A percentile compares a stretch with the other conserved stretches of the same genome.
These are phyloP conservation scores for Sphinx pinastri DNA, from an alignment of 2,888 invertebrate genomes.

Conservation along the genomic window DNA sequence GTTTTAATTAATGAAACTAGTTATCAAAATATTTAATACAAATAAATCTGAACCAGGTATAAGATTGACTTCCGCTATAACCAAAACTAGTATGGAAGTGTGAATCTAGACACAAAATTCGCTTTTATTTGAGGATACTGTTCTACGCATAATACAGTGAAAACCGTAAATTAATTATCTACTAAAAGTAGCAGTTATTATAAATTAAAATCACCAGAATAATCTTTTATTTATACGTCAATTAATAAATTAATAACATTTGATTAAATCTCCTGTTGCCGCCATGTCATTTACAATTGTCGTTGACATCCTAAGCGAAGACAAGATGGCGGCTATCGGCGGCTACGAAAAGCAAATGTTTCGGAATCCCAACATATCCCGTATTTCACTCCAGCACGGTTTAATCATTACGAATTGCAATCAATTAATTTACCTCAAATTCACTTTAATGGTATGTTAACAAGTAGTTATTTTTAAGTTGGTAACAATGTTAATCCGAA, in stretches of 20 bases:
- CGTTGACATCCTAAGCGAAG: slow-evolving; percentile 29
- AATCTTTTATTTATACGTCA: neutral
- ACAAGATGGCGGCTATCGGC: slow-evolving; percentile 30
- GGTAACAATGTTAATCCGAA: slow-evolving; percentile 12
- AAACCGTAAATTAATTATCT: no score
- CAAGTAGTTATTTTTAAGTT: slow-evolving; percentile 25
- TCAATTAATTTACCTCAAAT: slow-evolving; percentile 28
- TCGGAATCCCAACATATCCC: slow-evolving; percentile 32
- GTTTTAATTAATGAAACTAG: no score
- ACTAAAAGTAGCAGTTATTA: no score
- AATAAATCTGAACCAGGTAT: no score
- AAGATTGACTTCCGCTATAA: no score
- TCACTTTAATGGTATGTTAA: slow-evolving; percentile 27
- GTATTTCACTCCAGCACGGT: slow-evolving; percentile 29
- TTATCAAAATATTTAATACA: no score
- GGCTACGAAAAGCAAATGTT: slow-evolving; percentile 39
- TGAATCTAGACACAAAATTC: no score
- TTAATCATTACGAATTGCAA: slow-evolving; percentile 32
- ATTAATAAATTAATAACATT: slow-evolving; percentile 12
- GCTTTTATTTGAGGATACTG: no score
- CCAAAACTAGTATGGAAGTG: no score
- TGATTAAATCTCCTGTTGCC: slow-evolving; percentile 14
- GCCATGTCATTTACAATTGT: slow-evolving; percentile 25
- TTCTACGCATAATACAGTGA: no score
- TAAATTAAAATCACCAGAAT: no score